phyloP scores from a whole-genome alignment of 2,888 invertebrate species.

The Polymixis flavicincta region DNA sequence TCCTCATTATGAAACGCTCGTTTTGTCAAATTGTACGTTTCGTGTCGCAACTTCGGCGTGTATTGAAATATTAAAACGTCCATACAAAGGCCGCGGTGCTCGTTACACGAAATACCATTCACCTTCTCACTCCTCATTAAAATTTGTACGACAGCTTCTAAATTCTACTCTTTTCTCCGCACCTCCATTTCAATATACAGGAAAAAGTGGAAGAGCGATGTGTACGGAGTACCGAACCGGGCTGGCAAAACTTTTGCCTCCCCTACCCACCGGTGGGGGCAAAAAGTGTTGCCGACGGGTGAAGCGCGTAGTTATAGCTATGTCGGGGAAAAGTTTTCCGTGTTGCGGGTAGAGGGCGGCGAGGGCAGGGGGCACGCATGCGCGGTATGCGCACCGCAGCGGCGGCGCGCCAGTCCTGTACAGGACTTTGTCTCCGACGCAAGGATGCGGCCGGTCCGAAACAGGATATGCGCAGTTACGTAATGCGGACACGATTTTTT shows the following conservation, averaged over 20 bases:
- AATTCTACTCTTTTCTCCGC: slow-evolving; percentile 90
- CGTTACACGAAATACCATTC: slow-evolving; percentile 81
- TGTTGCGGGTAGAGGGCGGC: slow-evolving; percentile 87
- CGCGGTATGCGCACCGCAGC: slow-evolving; percentile 81
- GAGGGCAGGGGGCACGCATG: slow-evolving; percentile 83
- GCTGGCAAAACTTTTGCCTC: slow-evolving; percentile 89
- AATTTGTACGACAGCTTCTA: slow-evolving; percentile 90
- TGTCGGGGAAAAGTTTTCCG: slow-evolving; percentile 90
- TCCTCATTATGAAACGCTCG: slow-evolving; percentile 65
- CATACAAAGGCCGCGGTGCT: slow-evolving; percentile 78
- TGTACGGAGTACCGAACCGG: slow-evolving; percentile 88
- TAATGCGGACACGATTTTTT: slow-evolving; percentile 65
- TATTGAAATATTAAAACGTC: slow-evolving; percentile 78
- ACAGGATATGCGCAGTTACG: slow-evolving; percentile 74
- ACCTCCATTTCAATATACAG: slow-evolving; percentile 91
- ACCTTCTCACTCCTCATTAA: slow-evolving; percentile 89
- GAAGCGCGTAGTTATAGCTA: slow-evolving; percentile 88
- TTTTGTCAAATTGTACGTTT: slow-evolving; percentile 67
- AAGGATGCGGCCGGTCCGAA: slow-evolving; percentile 67
- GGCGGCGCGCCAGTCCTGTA: slow-evolving; percentile 86
- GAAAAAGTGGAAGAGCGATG: slow-evolving; percentile 91
- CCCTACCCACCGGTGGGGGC: slow-evolving; percentile 85
- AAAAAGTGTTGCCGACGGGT: slow-evolving; percentile 90
- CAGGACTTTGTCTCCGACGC: slow-evolving; percentile 79
- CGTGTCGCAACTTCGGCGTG: slow-evolving; percentile 66